Base-by-base conservation (phyloP, 2,113 vertebrate genomes). In the Proterorhinus semilunaris region DNA sequence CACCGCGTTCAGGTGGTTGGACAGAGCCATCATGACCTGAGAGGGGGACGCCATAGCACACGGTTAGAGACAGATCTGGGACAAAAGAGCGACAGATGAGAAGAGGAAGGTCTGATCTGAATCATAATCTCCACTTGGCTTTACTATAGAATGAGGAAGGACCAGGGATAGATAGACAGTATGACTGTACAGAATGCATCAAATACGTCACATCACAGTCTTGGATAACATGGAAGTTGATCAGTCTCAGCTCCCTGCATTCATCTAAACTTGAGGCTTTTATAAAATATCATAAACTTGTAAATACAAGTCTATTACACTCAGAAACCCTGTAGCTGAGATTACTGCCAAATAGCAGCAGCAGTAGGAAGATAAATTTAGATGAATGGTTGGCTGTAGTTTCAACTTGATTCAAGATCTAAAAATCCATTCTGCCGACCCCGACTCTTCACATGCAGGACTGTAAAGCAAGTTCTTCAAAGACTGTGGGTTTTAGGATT, bases 11-110 rank as follows among this genome's bases (percentile, higher is more conserved):
- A 99, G 91, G 72, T 99, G 98, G 90, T 93, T 96, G 74, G 96
- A 97, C 72, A 99, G 84, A 0, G 98, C 96, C 95, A 99, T 96
- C 98, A 99, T 99, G 83, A 99, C 96, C 98, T 99, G 86, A 50
- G 47, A 62, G 0, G 27, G 66, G 69, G 72, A 76, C 10, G 15
- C 11, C 70, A 67, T 66, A 0, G 10, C 16, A 36, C 44, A 72
- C 21, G 15, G 46, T 27, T 21, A 46, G n/a, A 48, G 12, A 2
- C 5, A 8, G 11, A 2, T 45, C 7, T 58, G 55, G 27, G 4
- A 27, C 21, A 27, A 55, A 6, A 21, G 4, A 55, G 27, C 10
- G 3, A 27, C 13, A 16, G 13, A 16, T 13, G 43, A 61, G 13
- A 61, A 61, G 36, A 44, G 36, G 58, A 44, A 61, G 42, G 42